Evolutionary conservation across 2,113 vertebrate genomes (phyloP).

Genomic region (Coregonus clupeaformis): DNA sequence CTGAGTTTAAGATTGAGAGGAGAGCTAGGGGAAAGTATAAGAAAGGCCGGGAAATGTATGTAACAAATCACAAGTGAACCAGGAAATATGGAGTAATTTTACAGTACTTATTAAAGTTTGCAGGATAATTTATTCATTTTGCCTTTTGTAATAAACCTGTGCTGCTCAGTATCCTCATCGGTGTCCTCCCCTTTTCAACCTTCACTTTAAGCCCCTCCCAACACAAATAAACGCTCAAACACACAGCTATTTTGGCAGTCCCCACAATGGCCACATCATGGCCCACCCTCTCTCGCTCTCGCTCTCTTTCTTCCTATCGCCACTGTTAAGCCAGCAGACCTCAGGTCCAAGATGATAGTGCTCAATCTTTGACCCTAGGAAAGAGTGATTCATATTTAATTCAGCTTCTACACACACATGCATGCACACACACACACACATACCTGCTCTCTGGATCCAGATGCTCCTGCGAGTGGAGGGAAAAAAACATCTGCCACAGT

Average conservation of each 20-base stretch:
- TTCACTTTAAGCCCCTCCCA: background rate
- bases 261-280: background rate
- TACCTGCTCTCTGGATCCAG: slow-evolving; percentile 22
- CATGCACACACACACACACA: background rate
- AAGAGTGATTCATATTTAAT: slow-evolving; percentile 33
- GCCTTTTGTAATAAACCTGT: background rate
- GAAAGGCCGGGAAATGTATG: background rate
- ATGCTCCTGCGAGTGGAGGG: slow-evolving; percentile 14
- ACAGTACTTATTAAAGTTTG: background rate
- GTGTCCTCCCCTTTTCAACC: background rate
- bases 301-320: background rate
- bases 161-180: background rate
- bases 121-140: background rate
- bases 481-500: slow-evolving; percentile 26
- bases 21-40: background rate
- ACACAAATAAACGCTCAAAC: background rate
- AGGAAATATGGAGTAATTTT: background rate
- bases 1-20: no score
- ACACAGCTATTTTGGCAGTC: background rate
- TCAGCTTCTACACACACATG: slow-evolving; percentile 1
- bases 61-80: no score
- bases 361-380: slow-evolving; percentile 9
- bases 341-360: background rate
- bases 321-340: background rate
- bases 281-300: background rate